Base-by-base conservation (phyloP, 2,113 vertebrate species). In the Pterocles burchelli region DNA sequence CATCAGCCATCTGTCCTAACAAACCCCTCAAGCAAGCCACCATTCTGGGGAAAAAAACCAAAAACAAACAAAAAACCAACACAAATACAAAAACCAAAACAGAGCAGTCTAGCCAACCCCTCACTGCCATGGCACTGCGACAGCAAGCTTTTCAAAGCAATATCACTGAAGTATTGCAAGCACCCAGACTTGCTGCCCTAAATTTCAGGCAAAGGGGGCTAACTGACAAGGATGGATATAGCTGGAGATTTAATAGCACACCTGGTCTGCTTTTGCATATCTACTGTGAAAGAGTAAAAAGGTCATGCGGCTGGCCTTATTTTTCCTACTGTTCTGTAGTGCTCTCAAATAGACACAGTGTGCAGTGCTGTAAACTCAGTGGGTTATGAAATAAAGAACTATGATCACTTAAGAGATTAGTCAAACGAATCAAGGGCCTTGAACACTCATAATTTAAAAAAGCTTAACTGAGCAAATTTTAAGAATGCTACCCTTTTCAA, bases 91-190 rank as follows among this genome's bases (percentile, higher is more conserved):
- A 41, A 41, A 10, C 38, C 38, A 41, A 41, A 41, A 41, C 31
- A 18, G 6, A 38, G 48, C 3, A 63, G 20, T 14, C 22, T 29
- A 38, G 34, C 49, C 51, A 33, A 20, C 13, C 7, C 13, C 41
- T n/a, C 36, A 33, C 15, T 83, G 66, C 22, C 33, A 33, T 3
- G 4, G 2, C 48, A 54, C 1, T 0, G 31, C 4, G 9, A 14
- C 72, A 73, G 25, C 8, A 51, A 74, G n/a, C 2, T 83, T 85
- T 88, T 58, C 58, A 71, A 34, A 72, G 78, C 19, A 57, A 3
- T 22, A 46, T 8, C 45, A 57, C 41, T 31, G 17, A 43, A 77
- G 26, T 7, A 61, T 45, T 55, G 33, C 58, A 41, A 24, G 25
- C 13, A 17, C 11, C 33, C 36, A 54, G 54, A 73, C 15, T 29